phyloP scores from a whole-genome alignment of 2,113 vertebrate genomes.

The Poeciliopsis turrubarensis region DNA sequence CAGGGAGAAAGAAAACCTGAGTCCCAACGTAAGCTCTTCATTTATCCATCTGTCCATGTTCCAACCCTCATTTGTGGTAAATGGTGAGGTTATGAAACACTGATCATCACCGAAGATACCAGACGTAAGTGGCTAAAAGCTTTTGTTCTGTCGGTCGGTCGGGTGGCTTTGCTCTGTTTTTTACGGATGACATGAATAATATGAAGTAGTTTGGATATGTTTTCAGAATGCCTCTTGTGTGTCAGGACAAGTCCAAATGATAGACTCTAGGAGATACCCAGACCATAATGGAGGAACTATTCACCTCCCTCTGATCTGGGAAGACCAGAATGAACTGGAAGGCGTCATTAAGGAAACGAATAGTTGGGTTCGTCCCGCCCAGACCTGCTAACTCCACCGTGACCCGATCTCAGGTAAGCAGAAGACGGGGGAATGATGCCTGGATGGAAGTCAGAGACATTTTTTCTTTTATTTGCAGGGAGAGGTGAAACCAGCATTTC shows the following conservation, averaged over 20 bases:
- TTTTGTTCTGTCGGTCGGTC: too few relatives aligned
- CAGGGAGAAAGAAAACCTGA: not conserved
- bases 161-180: too few relatives aligned
- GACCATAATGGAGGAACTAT: not conserved
- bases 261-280: not conserved
- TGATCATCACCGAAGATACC: not conserved
- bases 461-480: slow-evolving; percentile 35
- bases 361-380: too few relatives aligned
- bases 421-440: not conserved
- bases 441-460: slow-evolving; percentile 17
- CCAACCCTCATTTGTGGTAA: too few relatives aligned
- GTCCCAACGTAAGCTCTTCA: not conserved
- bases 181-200: not conserved
- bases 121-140: not conserved
- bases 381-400: too few relatives aligned
- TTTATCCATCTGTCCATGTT: not conserved
- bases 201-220: not conserved
- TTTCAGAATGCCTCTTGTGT: not conserved
- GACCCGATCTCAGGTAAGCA: not conserved
- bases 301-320: too few relatives aligned
- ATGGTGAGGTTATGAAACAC: not conserved
- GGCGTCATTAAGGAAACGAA: too few relatives aligned
- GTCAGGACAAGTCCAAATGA: not conserved
- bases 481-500: slow-evolving; percentile 33
- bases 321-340: too few relatives aligned